A percentile compares a stretch with the other conserved stretches of the same genome.
Conservation (phyloP, 2,888 invertebrate genomes). For the Nomada lathburiana region DNA sequence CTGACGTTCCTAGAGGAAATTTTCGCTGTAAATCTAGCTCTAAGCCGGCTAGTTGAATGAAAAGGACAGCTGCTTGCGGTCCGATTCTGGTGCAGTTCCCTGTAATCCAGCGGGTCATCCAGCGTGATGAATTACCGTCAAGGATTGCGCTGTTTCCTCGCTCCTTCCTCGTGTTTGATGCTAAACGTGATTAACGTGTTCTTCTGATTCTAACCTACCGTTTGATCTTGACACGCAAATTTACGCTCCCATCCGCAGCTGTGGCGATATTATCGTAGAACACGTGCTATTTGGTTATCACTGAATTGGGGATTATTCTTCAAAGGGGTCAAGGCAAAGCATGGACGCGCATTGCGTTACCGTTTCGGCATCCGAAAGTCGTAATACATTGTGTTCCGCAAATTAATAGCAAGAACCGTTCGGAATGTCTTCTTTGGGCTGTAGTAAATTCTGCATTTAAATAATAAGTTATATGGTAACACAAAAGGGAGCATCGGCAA, state of each 20-base stretch:
- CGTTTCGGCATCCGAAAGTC: background rate
- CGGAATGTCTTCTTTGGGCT: too few relatives aligned
- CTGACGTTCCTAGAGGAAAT: constrained; percentile 43
- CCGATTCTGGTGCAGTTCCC: constrained; percentile 49
- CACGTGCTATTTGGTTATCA: constrained; percentile 22
- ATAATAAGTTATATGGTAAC: too few relatives aligned
- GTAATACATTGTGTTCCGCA: background rate
- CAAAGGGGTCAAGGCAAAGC: constrained; percentile 16
- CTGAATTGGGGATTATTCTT: constrained; percentile 22
- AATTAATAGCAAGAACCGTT: background rate
- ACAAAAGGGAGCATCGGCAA: too few relatives aligned
- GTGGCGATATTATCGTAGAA: constrained; percentile 24
- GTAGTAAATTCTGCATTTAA: too few relatives aligned
- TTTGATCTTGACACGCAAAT: constrained; percentile 58
- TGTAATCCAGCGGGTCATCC: constrained; percentile 57
- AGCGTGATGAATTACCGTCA: constrained; percentile 52
- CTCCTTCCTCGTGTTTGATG: constrained; percentile 52
- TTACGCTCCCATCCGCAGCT: constrained; percentile 20
- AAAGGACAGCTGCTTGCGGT: constrained; percentile 55
- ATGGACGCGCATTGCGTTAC: background rate
- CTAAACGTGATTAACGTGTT: constrained; percentile 51
- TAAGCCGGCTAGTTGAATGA: constrained; percentile 54
- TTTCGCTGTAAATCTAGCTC: constrained; percentile 51
- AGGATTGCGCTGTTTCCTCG: constrained; percentile 48
- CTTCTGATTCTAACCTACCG: constrained; percentile 47